A percentile compares a stretch with the other conserved stretches of the same genome.
Conservation (phyloP, 2,888 invertebrate species). For the Philopedon plagiatum region DNA sequence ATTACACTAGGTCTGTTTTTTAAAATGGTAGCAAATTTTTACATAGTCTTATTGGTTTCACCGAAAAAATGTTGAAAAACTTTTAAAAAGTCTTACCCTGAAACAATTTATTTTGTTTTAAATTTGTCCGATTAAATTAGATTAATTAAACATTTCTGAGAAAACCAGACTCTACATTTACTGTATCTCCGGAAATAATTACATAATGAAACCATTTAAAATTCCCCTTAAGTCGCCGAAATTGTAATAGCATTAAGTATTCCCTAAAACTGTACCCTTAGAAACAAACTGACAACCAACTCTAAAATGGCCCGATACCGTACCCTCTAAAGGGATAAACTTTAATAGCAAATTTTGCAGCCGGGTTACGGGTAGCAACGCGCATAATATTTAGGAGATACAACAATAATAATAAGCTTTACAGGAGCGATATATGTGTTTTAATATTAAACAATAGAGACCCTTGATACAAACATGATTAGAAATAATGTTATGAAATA, state of each 20-base stretch:
- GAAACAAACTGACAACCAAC: conserved; percentile 1
- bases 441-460: background rate
- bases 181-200: background rate
- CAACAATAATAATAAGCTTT: conserved; percentile 9
- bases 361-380: background rate
- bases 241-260: conserved; percentile 16
- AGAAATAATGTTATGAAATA: background rate
- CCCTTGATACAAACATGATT: background rate
- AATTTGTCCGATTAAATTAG: background rate
- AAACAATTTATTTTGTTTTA: too few species aligned
- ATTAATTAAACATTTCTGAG: background rate
- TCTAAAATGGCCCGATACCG: background rate
- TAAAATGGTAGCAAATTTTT: too few species aligned
- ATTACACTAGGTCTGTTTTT: too few species aligned
- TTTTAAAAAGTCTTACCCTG: too few species aligned
- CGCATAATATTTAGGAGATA: background rate
- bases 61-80: too few species aligned
- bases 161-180: background rate
- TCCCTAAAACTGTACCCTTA: background rate
- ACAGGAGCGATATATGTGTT: background rate
- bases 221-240: conserved; percentile 4
- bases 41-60: too few species aligned
- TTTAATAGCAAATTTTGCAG: conserved; percentile 1
- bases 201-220: conserved; percentile 4
- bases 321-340: conserved; percentile 6